Conservation (phyloP, 2,888 invertebrate species). For the Tipula unca region DNA sequence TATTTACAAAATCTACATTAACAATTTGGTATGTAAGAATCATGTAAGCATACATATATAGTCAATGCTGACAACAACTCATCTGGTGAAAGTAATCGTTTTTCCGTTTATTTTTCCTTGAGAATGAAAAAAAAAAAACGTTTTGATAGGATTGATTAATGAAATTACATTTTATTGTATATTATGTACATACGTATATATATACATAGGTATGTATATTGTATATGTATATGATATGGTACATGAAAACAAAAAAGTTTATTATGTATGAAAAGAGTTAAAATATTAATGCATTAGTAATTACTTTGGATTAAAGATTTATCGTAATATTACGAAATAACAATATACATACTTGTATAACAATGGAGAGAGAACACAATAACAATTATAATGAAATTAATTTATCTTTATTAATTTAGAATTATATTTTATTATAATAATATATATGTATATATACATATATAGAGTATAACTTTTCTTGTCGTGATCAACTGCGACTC, state of each 20-base stretch:
- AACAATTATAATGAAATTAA: background rate
- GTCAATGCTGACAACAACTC: background rate
- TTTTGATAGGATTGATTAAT: background rate
- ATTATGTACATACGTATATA: background rate
- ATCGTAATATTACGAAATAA: background rate
- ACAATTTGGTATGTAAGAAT: too few relatives aligned
- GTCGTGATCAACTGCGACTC: too few relatives aligned
- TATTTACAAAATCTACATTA: too few relatives aligned
- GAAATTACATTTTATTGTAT: background rate
- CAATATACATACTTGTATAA: too few relatives aligned
- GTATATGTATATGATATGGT: background rate
- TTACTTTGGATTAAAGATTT: constrained; percentile 14
- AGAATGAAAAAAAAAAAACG: background rate
- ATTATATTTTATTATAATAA: background rate
- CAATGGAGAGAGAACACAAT: background rate
- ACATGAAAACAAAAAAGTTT: background rate
- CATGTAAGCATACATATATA: too few relatives aligned
- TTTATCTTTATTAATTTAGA: background rate
- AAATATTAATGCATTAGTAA: background rate
- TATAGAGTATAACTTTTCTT: too few relatives aligned
- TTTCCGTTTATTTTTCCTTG: background rate
- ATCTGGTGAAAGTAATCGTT: background rate
- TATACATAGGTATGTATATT: background rate
- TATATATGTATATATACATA: too few relatives aligned
- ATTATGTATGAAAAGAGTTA: background rate